phyloP scores from a whole-genome alignment of 2,797 vertebrate genomes.

The Cheirogaleus major region DNA sequence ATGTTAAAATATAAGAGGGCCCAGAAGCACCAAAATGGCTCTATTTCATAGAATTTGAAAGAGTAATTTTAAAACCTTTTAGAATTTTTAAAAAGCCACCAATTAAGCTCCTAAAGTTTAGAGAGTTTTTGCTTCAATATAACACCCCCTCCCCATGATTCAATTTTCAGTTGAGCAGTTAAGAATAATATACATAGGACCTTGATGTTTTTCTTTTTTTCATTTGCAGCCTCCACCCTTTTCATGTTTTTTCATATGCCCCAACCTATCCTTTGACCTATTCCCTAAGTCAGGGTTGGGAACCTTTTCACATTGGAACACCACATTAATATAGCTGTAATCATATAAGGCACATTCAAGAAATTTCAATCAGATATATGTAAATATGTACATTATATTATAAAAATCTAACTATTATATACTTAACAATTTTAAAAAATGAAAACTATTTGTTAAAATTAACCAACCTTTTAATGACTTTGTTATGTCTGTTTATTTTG shows the following conservation, averaged over 20 bases:
- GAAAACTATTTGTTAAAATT: neutral
- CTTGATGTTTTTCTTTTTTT: neutral
- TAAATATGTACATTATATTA: neutral
- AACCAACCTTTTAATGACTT: neutral
- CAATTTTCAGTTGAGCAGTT: constrained; percentile 30
- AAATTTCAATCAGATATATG: neutral
- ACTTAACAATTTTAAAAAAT: neutral
- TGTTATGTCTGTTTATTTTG: too few species aligned
- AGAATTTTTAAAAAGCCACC: neutral
- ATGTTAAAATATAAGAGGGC: constrained; percentile 52
- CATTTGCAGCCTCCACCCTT: neutral
- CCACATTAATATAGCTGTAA: neutral
- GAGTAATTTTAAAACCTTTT: constrained; percentile 34
- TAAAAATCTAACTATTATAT: neutral
- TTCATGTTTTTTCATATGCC: neutral
- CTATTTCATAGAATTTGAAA: constrained; percentile 51
- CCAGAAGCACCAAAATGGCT: constrained; percentile 44
- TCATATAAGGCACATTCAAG: neutral
- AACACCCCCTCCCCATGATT: neutral
- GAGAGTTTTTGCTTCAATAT: neutral
- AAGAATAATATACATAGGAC: neutral
- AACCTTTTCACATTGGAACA: neutral
- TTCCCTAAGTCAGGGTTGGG: neutral
- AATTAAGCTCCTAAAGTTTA: constrained; percentile 37
- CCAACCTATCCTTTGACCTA: neutral